Conservation (phyloP, 2,113 vertebrate species). For the Plestiodon gilberti region DNA sequence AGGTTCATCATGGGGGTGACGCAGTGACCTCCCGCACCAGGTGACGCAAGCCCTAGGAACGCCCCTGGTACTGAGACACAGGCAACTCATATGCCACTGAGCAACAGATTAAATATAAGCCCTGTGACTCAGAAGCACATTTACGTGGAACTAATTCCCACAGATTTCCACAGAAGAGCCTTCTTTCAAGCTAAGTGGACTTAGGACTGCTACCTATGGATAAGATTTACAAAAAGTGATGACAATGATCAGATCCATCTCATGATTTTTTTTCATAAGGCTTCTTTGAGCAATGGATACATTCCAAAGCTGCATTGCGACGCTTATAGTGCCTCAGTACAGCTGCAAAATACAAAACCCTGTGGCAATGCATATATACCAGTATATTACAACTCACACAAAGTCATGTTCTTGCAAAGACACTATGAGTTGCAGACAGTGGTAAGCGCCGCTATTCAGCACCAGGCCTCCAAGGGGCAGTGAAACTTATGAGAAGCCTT, state of each 20-base stretch:
- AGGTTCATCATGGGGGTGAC: too few relatives aligned
- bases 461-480: background rate
- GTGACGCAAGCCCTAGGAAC: too few relatives aligned
- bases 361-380: background rate
- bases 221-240: background rate
- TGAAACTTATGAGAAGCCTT: background rate
- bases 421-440: background rate
- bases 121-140: background rate
- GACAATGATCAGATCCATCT: background rate
- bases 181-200: background rate
- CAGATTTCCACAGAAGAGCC: background rate
- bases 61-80: background rate
- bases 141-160: background rate
- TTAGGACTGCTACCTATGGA: background rate
- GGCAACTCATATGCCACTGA: background rate
- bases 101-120: background rate
- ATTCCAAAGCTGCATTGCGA: background rate
- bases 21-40: too few relatives aligned
- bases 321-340: background rate
- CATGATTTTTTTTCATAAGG: background rate
- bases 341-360: background rate
- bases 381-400: background rate
- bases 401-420: background rate
- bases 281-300: background rate
- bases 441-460: background rate